Evolutionary conservation across 2,888 invertebrate genomes (phyloP).

Genomic region (Dryomyza anilis): DNA sequence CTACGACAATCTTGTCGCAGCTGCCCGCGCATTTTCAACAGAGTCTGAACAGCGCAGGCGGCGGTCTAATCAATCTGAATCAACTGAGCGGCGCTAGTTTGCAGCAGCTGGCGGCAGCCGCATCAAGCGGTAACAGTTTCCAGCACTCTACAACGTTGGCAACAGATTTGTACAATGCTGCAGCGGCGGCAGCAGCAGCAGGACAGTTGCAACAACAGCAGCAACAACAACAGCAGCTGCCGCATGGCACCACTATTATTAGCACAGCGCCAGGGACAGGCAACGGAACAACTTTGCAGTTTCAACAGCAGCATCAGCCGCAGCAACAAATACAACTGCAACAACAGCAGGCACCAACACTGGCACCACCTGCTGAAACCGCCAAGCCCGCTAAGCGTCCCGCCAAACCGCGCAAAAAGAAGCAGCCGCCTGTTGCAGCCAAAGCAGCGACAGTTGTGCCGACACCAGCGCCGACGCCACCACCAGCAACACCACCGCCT

Average conservation of each 20-base stretch:
- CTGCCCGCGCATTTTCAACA: conserved; percentile 60
- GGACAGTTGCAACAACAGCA: conserved; percentile 10
- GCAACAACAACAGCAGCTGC: conserved; percentile 47
- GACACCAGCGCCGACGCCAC: conserved; percentile 25
- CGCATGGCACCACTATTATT: conserved; percentile 37
- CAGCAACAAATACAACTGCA: conserved; percentile 47
- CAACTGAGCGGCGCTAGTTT: conserved; percentile 58
- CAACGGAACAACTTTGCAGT: conserved; percentile 47
- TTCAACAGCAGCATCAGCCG: conserved; percentile 49
- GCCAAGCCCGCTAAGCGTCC: conserved; percentile 52
- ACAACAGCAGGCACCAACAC: conserved; percentile 38
- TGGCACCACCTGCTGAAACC: conserved; percentile 36
- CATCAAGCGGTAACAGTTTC: conserved; percentile 48
- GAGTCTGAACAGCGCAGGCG: conserved; percentile 48
- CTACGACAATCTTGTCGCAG: conserved; percentile 53
- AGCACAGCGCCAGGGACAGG: conserved; percentile 32
- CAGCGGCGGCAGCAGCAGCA: conserved; percentile 34
- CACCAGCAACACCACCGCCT: conserved; percentile 29
- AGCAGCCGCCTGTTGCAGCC: conserved; percentile 40
- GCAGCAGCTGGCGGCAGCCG: conserved; percentile 55
- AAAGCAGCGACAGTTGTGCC: conserved; percentile 28
- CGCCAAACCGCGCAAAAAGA: conserved; percentile 50
- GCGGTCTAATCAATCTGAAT: conserved; percentile 56
- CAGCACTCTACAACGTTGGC: conserved; percentile 40
- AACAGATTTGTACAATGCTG: conserved; percentile 39